Evolutionary conservation across 1,140 invertebrate genomes (phyloP), one percentile per base, ranked within the genome.

Genomic region (Drosophila setifemur): DNA sequence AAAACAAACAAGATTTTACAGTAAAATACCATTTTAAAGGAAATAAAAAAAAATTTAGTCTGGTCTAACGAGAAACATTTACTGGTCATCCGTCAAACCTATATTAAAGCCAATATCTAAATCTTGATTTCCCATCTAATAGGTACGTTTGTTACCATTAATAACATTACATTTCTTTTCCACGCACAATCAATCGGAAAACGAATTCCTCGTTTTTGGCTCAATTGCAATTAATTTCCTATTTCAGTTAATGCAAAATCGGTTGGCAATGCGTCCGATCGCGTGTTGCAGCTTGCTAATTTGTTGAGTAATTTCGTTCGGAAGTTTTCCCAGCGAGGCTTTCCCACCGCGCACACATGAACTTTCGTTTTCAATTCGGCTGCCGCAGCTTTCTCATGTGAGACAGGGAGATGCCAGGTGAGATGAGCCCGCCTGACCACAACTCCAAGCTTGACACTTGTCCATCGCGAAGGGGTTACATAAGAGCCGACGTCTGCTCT

Each of bases 361-460:
- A 66, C 61, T 66, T 66, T 66, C 61, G 58, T 49, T 66, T 66
- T 66, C 58, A 64, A 66, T 66, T 64, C 49, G 18, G 6, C 57
- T 14, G 8, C 19, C 25, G 18, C 25, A 6, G 43, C 58, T 49
- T 40, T 64, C 61, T 16, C 61, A 49, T 11, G 43, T 11, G 28
- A 18, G 39, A 11, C 12, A 31, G 25, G n/a, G 23, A 12, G 40
- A 40, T 29, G 23, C 25, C 25, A 57, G 35, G 11, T 33, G 55
- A 44, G 55, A 39, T 48, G 60, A 37, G 60, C 42, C 61, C 12
- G 43, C 31, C 58, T 66, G 61, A 64, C 61, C 61, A 64, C 61
- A 66, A 29, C 55, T 53, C 52, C 37, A 73, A 58, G 61, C 63
- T 79, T 78, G 75, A 78, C 75, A 81, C 57, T 55, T 81, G 70